Evolutionary conservation across 2,797 vertebrate genomes (phyloP).

Genomic region (Cynopterus sphinx): DNA sequence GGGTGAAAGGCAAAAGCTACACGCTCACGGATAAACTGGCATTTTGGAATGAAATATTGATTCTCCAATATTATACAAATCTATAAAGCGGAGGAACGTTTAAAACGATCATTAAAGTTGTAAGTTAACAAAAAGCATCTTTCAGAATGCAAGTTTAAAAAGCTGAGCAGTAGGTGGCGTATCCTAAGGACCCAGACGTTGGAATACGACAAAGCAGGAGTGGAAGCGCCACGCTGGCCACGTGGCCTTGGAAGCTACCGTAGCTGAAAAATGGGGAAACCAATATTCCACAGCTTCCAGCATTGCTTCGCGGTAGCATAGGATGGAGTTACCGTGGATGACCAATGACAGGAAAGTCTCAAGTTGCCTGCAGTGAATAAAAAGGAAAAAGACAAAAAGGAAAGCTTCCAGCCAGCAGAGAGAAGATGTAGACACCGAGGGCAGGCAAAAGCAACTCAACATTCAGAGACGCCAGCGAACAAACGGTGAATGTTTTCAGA

Average conservation of each 20-base stretch:
- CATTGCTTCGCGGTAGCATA: neutral
- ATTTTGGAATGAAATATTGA: neutral
- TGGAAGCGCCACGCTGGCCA: neutral
- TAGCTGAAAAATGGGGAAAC: neutral
- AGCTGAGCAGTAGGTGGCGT: neutral
- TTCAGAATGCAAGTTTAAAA: neutral
- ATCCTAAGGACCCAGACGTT: neutral
- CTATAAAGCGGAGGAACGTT: neutral
- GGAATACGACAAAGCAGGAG: neutral
- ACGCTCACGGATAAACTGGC: neutral
- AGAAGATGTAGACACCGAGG: neutral
- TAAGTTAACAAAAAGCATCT: neutral
- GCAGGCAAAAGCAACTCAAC: neutral
- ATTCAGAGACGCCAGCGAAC: accelerated
- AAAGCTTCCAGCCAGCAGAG: too few species aligned
- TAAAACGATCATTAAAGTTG: neutral
- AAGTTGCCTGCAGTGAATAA: neutral
- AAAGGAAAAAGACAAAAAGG: neutral
- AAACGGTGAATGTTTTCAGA: neutral
- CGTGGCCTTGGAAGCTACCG: neutral
- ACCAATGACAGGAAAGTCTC: neutral
- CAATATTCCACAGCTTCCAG: neutral
- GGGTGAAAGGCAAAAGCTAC: neutral
- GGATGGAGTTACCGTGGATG: neutral
- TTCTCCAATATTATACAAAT: neutral